Base-by-base conservation (phyloP, 2,797 vertebrate genomes). In the Xerus rutilus region DNA sequence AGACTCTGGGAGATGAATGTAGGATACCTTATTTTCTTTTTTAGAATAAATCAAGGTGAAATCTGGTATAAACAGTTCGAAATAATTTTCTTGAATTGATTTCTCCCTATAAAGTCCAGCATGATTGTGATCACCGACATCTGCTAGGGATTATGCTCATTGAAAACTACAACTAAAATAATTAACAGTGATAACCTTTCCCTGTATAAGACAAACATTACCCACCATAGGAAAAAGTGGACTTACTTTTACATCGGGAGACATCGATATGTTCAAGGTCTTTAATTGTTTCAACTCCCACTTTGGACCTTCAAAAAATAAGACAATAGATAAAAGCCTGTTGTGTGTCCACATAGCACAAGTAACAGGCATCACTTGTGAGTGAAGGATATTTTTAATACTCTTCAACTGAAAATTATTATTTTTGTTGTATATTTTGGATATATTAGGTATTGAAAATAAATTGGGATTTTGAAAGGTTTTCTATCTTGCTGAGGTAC, bases 221-320 rank as follows among this genome's bases (percentile, higher is more conserved):
- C 45, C 17, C 28, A 10, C 5, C 10, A 6, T 6, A 35, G 67
- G 39, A 59, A 28, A 79, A 52, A 78, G 18, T 20, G 67, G 28
- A 92, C 96, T 93, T 96, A 94, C 93, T 90, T n/a, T 93, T 83
- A 70, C 81, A 93, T 13, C 3, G 12, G n/a, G 74, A 89, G 67
- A 94, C 82, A 32, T 17, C 9, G 43, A 4, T 91, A 15, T 47
- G 15, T 84, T 94, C 43, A 25, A 70, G 25, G 1, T 35, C 52
- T 59, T 93, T 93, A 67, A 96, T 67, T 18, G 91, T 91, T 93
- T 97, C 93, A 82, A 45, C 85, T 70, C 76, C 88, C 21, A 88
- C 67, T 3, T 64, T 94, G 59, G 86, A 93, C 93, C 93, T 97
- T 96, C 49, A 95, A 76, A 84, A 96, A 76, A 79, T 14, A 88